phyloP scores from a whole-genome alignment of 2,888 invertebrate genomes.

The Cataglyphis livida region DNA sequence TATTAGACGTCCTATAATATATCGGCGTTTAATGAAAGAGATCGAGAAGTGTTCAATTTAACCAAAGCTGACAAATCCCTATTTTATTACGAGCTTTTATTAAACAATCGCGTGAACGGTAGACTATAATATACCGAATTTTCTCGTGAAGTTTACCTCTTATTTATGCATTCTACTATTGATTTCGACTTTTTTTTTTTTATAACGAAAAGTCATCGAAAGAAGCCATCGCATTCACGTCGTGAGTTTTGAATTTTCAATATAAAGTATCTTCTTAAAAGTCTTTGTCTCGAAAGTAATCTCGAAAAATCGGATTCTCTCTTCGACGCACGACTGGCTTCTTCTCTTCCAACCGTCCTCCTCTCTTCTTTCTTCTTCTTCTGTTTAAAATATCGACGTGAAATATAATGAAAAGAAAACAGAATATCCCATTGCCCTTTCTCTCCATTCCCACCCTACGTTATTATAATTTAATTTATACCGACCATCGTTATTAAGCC shows the following conservation, averaged over 20 bases:
- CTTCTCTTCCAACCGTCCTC: neutral
- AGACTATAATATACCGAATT: neutral
- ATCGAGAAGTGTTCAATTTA: neutral
- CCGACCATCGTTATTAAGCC: constrained; percentile 28
- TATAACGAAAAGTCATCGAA: neutral
- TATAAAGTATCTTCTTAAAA: constrained; percentile 9
- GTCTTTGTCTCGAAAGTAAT: constrained; percentile 23
- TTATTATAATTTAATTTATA: constrained; percentile 53
- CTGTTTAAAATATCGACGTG: constrained; percentile 4
- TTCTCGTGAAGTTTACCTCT: neutral
- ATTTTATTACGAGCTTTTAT: constrained; percentile 7
- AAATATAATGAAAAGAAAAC: constrained; percentile 47
- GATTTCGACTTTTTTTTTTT: neutral
- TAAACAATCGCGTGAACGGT: neutral
- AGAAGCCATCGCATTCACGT: neutral
- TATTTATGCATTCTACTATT: neutral
- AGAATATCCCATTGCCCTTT: neutral
- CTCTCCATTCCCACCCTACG: neutral
- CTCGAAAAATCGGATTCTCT: constrained; percentile 28
- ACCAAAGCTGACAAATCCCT: neutral
- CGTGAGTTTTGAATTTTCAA: constrained; percentile 20
- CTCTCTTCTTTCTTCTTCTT: neutral
- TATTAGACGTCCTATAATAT: constrained; percentile 20
- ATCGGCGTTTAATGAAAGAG: constrained; percentile 7
- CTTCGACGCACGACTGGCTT: neutral